phyloP scores from a whole-genome alignment of 2,797 vertebrate genomes.

The Melanotaenia maccullochi region DNA sequence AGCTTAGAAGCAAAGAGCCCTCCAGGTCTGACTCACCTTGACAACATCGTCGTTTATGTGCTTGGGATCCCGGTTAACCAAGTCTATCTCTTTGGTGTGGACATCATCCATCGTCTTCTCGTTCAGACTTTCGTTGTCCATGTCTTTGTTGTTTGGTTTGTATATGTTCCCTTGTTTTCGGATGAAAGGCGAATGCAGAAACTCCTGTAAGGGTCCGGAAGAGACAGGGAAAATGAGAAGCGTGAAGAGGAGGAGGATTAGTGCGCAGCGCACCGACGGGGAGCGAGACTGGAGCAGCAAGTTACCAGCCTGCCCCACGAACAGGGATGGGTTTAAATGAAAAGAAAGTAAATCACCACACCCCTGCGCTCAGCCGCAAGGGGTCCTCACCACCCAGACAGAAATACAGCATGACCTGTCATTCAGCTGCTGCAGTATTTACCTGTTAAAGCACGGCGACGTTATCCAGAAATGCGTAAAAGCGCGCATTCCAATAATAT shows the following conservation, averaged over 20 bases:
- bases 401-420: constrained; percentile 11
- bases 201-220: constrained; percentile 83
- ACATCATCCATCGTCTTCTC: constrained; percentile 91
- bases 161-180: constrained; percentile 98
- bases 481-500: not conserved
- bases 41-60: constrained; percentile 95
- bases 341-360: constrained; percentile 83
- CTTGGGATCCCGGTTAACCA: constrained; percentile 96
- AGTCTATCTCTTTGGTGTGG: constrained; percentile 97
- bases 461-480: constrained; percentile 32
- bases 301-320: constrained; percentile 71
- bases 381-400: constrained; percentile 78
- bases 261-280: constrained; percentile 44
- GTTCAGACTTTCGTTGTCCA: constrained; percentile 92
- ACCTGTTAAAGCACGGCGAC: constrained; percentile 10
- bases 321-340: constrained; percentile 86
- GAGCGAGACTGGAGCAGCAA: constrained; percentile 63
- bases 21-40: constrained; percentile 86
- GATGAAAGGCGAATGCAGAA: constrained; percentile 91
- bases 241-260: constrained; percentile 54
- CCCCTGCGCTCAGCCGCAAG: constrained; percentile 86
- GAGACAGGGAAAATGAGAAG: constrained; percentile 44
- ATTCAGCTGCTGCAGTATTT: not conserved
- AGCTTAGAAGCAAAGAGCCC: not conserved
- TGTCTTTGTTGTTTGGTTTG: constrained; percentile 97